phyloP scores from a whole-genome alignment of 2,797 vertebrate species.

The Spatula versicolor region DNA sequence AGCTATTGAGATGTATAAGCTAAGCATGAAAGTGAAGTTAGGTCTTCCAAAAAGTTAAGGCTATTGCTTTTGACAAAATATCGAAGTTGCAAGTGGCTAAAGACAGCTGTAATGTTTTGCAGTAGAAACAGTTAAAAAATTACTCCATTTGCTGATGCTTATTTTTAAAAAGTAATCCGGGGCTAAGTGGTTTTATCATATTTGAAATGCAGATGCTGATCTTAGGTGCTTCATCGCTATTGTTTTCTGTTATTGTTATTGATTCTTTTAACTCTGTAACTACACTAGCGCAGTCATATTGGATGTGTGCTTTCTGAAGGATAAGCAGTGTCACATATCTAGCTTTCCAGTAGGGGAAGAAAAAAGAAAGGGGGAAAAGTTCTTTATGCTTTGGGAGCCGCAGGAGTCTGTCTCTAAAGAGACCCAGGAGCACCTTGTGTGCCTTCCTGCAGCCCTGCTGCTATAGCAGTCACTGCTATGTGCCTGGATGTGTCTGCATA shows the following conservation, averaged over 20 bases:
- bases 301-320: not conserved
- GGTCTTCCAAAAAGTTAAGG: not conserved
- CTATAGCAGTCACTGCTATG: not conserved
- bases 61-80: not conserved
- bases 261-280: not conserved
- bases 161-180: not conserved
- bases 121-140: not conserved
- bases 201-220: not conserved
- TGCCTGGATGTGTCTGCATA: fast-evolving
- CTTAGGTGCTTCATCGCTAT: not conserved
- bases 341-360: not conserved
- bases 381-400: not conserved
- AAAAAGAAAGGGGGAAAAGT: not conserved
- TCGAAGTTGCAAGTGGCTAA: not conserved
- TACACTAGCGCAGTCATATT: not conserved
- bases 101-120: not conserved
- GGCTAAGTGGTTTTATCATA: not conserved
- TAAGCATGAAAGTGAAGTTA: not conserved
- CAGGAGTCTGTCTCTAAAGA: not conserved
- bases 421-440: too few relatives aligned
- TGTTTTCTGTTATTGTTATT: slow-evolving; percentile 1
- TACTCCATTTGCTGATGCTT: not conserved
- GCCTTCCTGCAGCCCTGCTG: not conserved
- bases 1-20: not conserved
- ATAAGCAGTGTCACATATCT: not conserved